phyloP scores from a whole-genome alignment of 2,113 vertebrate genomes.

The Vicugna pacos region DNA sequence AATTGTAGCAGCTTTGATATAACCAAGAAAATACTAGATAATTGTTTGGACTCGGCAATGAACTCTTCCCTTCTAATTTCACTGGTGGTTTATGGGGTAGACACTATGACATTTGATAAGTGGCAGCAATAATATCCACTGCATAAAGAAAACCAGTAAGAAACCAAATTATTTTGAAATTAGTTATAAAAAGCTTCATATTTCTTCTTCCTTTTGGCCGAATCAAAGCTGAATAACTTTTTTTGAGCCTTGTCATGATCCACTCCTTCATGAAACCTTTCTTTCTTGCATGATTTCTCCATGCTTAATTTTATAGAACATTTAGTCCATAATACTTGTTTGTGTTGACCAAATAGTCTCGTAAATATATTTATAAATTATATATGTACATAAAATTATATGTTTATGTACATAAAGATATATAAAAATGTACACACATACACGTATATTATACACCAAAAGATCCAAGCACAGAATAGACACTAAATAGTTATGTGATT shows the following conservation, averaged over 20 bases:
- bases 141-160: not conserved
- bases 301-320: not conserved
- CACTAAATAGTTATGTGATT: not conserved
- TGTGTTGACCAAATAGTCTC: constrained; percentile 21
- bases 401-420: not conserved
- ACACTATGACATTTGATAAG: not conserved
- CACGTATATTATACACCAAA: not conserved
- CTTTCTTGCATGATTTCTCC: not conserved
- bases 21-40: not conserved
- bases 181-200: not conserved
- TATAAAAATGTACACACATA: not conserved
- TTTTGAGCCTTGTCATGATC: not conserved
- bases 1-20: not conserved
- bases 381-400: not conserved
- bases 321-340: not conserved
- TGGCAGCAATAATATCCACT: not conserved
- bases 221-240: not conserved
- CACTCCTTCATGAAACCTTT: not conserved
- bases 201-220: constrained; percentile 16
- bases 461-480: constrained; percentile 11
- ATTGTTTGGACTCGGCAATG: not conserved
- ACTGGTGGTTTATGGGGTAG: not conserved
- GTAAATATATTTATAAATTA: not conserved
- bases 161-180: not conserved
- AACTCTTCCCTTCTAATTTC: not conserved